Percentiles rank a stretch among this genome's conserved stretches.
Conservation (phyloP, 2,797 vertebrate genomes). For the Myiotriccus ornatus region DNA sequence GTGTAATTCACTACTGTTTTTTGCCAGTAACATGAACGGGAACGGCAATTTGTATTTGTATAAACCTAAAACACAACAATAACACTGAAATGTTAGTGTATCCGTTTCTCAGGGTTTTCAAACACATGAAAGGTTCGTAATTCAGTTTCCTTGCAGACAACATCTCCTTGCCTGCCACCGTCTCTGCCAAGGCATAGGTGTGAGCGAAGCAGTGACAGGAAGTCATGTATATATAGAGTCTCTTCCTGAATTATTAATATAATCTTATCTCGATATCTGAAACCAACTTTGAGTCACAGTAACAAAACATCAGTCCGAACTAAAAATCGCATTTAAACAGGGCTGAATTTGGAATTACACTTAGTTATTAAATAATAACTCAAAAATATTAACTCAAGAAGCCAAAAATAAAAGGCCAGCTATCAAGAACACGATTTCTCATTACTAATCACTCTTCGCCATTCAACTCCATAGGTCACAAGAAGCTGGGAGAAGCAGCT, state of each 20-base stretch:
- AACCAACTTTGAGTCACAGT: neutral
- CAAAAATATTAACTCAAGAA: neutral
- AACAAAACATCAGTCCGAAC: neutral
- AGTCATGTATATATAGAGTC: neutral
- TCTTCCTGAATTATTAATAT: neutral
- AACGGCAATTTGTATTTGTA: fast-evolving
- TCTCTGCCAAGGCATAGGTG: neutral
- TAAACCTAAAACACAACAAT: fast-evolving
- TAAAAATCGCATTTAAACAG: neutral
- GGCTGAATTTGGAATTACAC: neutral
- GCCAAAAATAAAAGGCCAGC: neutral
- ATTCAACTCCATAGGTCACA: fast-evolving
- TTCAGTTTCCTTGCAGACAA: neutral
- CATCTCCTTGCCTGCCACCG: neutral
- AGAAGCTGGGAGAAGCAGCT: neutral
- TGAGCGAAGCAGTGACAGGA: neutral
- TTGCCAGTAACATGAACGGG: fast-evolving
- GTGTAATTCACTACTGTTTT: neutral
- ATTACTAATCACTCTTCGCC: neutral
- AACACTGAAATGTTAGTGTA: neutral
- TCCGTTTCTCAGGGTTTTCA: neutral
- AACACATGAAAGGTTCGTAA: neutral
- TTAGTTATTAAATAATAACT: neutral
- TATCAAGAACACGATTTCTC: neutral
- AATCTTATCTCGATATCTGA: neutral